Conservation (phyloP, 92 coral and sea anemone species). For the Pocillopora grandis region DNA sequence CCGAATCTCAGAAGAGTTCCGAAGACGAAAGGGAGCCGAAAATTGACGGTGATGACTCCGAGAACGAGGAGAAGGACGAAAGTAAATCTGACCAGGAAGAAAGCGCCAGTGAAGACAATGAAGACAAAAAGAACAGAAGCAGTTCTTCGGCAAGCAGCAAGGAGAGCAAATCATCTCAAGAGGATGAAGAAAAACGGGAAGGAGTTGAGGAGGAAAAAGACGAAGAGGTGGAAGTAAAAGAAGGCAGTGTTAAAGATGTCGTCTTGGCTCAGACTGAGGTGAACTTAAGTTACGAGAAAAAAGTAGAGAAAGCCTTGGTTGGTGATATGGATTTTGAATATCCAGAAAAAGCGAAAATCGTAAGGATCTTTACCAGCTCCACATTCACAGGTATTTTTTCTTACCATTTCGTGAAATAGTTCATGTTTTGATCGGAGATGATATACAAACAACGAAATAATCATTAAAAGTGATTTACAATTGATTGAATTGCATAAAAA, state of each 20-base stretch:
- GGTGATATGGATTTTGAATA: conserved; percentile 66
- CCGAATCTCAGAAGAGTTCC: conserved; percentile 20
- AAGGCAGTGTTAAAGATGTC: neutral
- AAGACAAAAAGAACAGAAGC: conserved; percentile 4
- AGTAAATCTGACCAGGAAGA: conserved; percentile 41
- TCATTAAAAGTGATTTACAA: no score
- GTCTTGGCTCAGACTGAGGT: neutral
- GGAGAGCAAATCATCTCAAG: conserved; percentile 11
- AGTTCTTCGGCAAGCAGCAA: conserved; percentile 33
- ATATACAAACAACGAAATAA: no score
- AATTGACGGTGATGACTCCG: neutral
- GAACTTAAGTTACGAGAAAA: conserved; percentile 37
- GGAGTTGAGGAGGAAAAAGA: neutral
- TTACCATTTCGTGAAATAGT: neutral
- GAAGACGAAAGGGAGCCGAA: conserved; percentile 9
- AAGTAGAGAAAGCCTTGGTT: conserved; percentile 51
- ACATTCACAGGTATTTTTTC: conserved; percentile 76
- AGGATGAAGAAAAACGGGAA: conserved; percentile 18
- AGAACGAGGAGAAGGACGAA: neutral
- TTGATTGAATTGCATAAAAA: no score
- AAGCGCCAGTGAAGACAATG: conserved; percentile 5
- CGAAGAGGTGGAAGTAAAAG: neutral
- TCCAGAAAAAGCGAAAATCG: conserved; percentile 76
- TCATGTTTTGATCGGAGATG: neutral
- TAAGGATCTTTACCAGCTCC: conserved; percentile 88